These are phyloP conservation scores for Coregonus suidteri DNA, from an alignment of 2,797 vertebrate species.

Conservation along the genomic window DNA sequence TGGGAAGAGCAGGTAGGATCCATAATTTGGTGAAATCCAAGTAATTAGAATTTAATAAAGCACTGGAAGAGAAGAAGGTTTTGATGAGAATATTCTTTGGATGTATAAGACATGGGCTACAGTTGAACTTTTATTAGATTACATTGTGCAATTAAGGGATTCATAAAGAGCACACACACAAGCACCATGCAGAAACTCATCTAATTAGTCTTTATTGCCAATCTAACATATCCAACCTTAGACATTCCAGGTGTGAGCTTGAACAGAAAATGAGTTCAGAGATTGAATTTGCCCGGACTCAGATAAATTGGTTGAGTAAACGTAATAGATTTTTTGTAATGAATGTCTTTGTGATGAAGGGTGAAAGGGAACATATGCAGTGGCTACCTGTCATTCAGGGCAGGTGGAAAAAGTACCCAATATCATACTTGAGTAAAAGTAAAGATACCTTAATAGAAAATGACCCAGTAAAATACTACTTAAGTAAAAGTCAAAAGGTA, in stretches of 20 bases:
- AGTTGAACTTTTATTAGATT: background rate
- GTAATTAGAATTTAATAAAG: slow-evolving; percentile 9
- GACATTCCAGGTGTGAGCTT: background rate
- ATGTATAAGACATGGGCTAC: background rate
- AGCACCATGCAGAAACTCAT: background rate
- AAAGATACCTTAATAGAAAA: no score
- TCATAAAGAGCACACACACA: slow-evolving; percentile 4
- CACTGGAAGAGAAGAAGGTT: background rate
- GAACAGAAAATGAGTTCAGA: background rate
- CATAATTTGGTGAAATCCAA: slow-evolving; percentile 3
- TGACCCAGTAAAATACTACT: no score
- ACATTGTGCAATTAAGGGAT: background rate
- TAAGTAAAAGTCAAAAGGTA: no score
- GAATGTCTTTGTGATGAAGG: background rate
- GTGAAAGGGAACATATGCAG: background rate
- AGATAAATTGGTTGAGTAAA: background rate
- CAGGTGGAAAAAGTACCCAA: no score
- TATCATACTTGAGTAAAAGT: no score
- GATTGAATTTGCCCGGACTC: background rate
- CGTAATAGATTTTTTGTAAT: background rate
- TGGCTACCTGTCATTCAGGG: no score
- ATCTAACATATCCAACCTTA: background rate
- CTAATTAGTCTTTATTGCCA: slow-evolving; percentile 5
- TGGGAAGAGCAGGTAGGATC: background rate
- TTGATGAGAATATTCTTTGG: slow-evolving; percentile 3